Evolutionary conservation across 2,797 vertebrate species (phyloP).

Genomic region (Netta rufina): DNA sequence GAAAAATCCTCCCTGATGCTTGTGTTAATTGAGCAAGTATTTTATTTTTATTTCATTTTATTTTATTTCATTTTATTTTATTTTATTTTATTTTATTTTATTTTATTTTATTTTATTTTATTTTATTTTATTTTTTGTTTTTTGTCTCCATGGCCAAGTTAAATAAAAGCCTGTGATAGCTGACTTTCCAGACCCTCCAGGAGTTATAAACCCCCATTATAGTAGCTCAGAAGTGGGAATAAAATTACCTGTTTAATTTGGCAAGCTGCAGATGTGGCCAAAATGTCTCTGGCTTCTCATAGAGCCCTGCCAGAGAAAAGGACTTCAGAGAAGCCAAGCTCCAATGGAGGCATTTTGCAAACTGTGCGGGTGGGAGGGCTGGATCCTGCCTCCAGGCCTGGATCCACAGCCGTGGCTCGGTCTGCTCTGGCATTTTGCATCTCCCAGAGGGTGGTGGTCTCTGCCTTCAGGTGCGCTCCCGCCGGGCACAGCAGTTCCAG

Average conservation of each 20-base stretch:
- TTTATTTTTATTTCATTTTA: background rate
- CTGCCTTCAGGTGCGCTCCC: background rate
- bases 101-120: too few relatives aligned
- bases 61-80: background rate
- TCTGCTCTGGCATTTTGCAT: background rate
- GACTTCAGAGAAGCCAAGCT: background rate
- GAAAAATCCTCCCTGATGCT: background rate
- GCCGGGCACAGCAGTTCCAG: background rate
- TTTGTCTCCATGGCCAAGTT: background rate
- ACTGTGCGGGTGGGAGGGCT: accelerated
- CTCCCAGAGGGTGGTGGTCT: accelerated
- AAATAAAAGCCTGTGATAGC: background rate
- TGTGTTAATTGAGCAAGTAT: background rate
- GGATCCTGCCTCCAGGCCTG: background rate
- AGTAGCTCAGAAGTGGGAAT: background rate
- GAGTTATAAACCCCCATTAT: accelerated
- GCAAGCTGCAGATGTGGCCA: background rate
- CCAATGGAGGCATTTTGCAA: accelerated
- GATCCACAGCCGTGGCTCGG: background rate
- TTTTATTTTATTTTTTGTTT: background rate
- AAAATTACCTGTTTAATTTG: background rate
- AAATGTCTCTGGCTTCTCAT: background rate
- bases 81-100: too few relatives aligned
- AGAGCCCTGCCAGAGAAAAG: accelerated
- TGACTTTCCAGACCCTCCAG: background rate